Percentiles rank a stretch among this genome's conserved stretches.
Conservation (phyloP, 2,113 vertebrate species). For the Rhynchomys soricoides region DNA sequence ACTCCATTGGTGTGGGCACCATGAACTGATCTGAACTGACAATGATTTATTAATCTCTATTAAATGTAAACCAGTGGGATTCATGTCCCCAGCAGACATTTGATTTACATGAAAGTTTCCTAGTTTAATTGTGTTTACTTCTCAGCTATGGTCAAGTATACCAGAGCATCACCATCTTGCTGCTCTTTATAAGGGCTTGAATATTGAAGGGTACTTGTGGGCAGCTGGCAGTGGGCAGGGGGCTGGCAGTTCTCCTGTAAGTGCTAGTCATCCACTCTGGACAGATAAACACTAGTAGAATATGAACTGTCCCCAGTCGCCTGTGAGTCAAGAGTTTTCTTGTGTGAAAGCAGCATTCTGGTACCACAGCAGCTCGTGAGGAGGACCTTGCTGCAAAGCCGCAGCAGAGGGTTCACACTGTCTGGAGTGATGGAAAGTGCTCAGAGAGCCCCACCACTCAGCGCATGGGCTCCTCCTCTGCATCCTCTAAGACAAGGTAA, state of each 20-base stretch:
- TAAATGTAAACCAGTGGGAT: conserved; percentile 31
- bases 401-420: not conserved
- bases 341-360: not conserved
- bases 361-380: not conserved
- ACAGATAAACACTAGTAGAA: not conserved
- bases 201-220: not conserved
- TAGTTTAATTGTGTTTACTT: not conserved
- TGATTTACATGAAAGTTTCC: not conserved
- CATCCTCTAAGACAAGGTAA: not conserved
- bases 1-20: conserved; percentile 31
- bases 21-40: not conserved
- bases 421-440: not conserved
- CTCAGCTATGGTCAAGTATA: conserved; percentile 11
- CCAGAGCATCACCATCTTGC: not conserved
- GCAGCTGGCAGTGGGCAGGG: not conserved
- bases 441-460: rapidly evolving
- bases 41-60: conserved; percentile 29
- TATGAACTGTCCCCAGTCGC: not conserved
- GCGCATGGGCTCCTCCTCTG: not conserved
- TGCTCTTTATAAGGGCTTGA: not conserved
- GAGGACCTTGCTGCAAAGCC: not conserved
- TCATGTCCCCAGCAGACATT: conserved; percentile 27
- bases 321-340: not conserved
- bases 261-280: not conserved
- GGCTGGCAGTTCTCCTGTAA: not conserved